These are phyloP conservation scores for Poecilus cupreus DNA, from an alignment of 2,888 invertebrate genomes.

Conservation along the genomic window DNA sequence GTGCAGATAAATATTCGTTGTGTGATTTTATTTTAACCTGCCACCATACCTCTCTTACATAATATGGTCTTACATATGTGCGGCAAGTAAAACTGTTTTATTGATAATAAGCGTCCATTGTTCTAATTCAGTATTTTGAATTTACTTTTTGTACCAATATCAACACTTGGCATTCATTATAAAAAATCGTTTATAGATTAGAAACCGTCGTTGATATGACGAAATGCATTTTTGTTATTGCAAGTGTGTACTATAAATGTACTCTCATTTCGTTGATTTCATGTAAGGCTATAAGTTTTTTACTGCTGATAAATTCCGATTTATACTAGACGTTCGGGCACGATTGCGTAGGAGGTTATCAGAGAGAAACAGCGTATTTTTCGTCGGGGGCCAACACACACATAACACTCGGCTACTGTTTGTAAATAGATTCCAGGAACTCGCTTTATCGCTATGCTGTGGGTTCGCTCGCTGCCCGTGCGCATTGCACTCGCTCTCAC, in stretches of 20 bases:
- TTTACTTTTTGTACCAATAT: too few relatives aligned
- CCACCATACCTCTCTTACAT: too few relatives aligned
- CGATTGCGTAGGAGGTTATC: conserved; percentile 56
- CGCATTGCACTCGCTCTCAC: background rate
- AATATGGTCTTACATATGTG: too few relatives aligned
- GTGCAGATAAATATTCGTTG: too few relatives aligned
- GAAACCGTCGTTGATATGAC: background rate
- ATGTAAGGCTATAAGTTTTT: conserved; percentile 1
- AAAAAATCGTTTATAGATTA: too few relatives aligned
- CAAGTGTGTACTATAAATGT: background rate
- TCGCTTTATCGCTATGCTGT: background rate
- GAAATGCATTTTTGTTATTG: background rate
- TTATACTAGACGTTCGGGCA: conserved; percentile 1
- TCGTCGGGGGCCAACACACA: conserved; percentile 15
- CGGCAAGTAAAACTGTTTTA: too few relatives aligned
- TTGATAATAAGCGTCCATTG: too few relatives aligned
- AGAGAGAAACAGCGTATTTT: conserved; percentile 31
- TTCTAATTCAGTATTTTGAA: too few relatives aligned
- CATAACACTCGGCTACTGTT: conserved; percentile 39
- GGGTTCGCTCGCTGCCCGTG: background rate
- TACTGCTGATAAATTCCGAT: conserved; percentile 17
- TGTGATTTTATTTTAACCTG: too few relatives aligned
- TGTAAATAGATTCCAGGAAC: conserved; percentile 38
- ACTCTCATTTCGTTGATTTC: background rate
- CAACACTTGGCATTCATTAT: too few relatives aligned